Evolutionary conservation across 2,113 vertebrate genomes (phyloP).

Genomic region (Laticauda colubrina): DNA sequence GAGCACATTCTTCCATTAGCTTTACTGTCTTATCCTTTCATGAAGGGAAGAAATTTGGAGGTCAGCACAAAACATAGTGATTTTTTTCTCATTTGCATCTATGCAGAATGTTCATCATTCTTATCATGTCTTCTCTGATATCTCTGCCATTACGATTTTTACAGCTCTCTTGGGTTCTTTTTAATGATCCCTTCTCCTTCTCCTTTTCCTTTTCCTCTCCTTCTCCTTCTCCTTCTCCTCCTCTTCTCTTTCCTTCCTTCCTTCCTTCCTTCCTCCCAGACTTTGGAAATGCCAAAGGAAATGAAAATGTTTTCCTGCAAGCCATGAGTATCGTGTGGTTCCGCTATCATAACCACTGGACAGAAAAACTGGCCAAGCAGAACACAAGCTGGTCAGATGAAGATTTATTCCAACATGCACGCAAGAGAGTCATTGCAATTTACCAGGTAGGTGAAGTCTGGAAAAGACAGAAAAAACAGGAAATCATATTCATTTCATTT

Average conservation of each 20-base stretch:
- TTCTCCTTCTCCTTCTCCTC: not conserved
- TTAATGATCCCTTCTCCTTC: not conserved
- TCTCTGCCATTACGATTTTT: not conserved
- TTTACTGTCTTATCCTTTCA: not conserved
- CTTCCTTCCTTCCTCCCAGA: slow-evolving; percentile 64
- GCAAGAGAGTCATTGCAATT: slow-evolving; percentile 85
- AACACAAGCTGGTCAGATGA: slow-evolving; percentile 85
- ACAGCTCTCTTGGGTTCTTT: not conserved
- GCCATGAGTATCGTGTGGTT: slow-evolving; percentile 88
- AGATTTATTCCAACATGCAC: slow-evolving; percentile 85
- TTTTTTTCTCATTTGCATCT: not conserved
- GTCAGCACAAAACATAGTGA: not conserved
- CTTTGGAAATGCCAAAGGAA: slow-evolving; percentile 87
- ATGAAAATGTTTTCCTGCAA: slow-evolving; percentile 87
- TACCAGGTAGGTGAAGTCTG: slow-evolving; percentile 79
- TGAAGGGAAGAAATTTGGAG: not conserved
- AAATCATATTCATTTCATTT: no score
- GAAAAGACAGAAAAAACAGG: not conserved
- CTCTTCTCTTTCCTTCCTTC: not conserved
- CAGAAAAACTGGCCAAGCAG: slow-evolving; percentile 61
- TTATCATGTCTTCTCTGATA: not conserved
- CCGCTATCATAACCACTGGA: slow-evolving; percentile 89
- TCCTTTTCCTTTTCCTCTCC: not conserved
- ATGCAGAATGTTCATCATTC: not conserved
- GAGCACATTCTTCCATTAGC: not conserved